These are phyloP conservation scores for Anas georgica DNA, from an alignment of 2,797 vertebrate species.

Conservation along the genomic window DNA sequence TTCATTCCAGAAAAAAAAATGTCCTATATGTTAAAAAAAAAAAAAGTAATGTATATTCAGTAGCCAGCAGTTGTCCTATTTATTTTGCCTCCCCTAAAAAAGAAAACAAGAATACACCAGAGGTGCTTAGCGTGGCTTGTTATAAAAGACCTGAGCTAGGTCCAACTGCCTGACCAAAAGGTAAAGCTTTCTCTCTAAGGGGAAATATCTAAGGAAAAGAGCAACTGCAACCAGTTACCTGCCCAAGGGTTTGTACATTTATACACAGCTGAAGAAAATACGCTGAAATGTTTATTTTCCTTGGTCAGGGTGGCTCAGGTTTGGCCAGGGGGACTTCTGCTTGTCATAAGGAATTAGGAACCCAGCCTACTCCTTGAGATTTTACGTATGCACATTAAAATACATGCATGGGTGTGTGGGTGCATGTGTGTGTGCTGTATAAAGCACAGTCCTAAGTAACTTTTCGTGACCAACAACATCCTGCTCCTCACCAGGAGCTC, in stretches of 20 bases:
- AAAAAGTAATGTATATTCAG: neutral
- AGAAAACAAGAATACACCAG: no score
- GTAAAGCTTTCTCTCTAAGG: neutral
- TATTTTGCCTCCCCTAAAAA: neutral
- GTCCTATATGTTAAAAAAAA: neutral
- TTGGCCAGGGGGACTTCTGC: neutral
- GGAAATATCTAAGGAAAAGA: neutral
- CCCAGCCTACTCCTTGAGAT: neutral
- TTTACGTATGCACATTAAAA: neutral
- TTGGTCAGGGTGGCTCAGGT: neutral
- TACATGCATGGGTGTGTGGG: no score
- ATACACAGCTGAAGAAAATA: neutral
- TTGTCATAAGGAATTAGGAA: neutral
- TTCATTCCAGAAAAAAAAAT: neutral
- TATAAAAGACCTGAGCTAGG: neutral
- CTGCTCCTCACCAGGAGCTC: neutral
- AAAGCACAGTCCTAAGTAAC: neutral
- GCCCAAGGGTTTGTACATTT: neutral
- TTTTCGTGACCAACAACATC: neutral
- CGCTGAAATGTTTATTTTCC: neutral
- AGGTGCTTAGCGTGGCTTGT: neutral
- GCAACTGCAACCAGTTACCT: rapidly evolving
- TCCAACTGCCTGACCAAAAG: neutral
- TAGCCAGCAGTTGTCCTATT: neutral
- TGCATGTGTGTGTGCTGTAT: no score